Percentiles rank a stretch among this genome's conserved stretches.
Conservation (phyloP, 2,113 vertebrate genomes). For the Setophaga coronata region DNA sequence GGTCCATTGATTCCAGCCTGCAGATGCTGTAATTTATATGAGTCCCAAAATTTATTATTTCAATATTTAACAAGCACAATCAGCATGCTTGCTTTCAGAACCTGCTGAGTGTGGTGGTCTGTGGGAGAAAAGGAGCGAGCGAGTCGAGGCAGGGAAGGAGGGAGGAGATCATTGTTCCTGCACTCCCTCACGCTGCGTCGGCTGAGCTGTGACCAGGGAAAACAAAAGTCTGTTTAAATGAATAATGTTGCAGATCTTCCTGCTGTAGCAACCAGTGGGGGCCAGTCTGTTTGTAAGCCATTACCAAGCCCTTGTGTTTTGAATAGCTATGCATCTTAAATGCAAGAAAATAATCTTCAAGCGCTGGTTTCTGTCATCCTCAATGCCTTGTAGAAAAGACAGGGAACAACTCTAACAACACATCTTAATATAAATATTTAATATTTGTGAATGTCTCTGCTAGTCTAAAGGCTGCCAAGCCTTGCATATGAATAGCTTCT, state of each 20-base stretch:
- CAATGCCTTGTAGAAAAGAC: background rate
- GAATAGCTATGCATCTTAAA: background rate
- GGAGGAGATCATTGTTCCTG: background rate
- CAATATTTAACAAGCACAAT: slow-evolving; percentile 7
- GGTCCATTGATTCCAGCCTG: background rate
- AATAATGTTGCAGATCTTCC: background rate
- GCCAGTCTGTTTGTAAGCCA: background rate
- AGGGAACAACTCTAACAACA: background rate
- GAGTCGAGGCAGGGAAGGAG: background rate
- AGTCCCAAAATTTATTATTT: slow-evolving; percentile 18
- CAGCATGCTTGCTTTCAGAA: background rate
- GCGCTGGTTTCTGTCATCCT: background rate
- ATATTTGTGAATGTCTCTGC: background rate
- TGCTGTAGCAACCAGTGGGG: background rate
- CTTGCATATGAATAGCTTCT: background rate
- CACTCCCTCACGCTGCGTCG: rapidly evolving
- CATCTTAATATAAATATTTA: background rate
- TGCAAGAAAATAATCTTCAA: background rate
- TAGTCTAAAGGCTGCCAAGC: background rate
- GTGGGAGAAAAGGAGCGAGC: background rate
- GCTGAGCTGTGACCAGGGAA: background rate
- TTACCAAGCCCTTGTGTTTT: background rate
- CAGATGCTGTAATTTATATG: slow-evolving; percentile 5
- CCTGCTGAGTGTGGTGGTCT: background rate
- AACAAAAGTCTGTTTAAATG: background rate